Evolutionary conservation across 1,140 invertebrate genomes (phyloP), one percentile per base, ranked within the genome.

Genomic region (Papilio aristodemus): DNA sequence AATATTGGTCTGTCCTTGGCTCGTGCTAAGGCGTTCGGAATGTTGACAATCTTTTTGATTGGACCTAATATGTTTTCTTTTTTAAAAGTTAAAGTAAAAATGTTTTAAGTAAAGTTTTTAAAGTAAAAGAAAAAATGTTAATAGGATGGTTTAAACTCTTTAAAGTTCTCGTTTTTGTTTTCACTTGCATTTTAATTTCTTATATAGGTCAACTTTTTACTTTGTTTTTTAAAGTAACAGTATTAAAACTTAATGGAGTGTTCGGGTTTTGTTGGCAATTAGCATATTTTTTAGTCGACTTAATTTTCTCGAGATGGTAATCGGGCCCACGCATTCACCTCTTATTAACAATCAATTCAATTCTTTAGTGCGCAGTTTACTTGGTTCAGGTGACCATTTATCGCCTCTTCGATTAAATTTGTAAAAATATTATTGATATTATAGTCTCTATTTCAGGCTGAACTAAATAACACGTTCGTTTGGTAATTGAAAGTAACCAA

Each of bases 221-320:
- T 11, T 54, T 54, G 6, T 17, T 22, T 25, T 54, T n/a, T 11
- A 22, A 25, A 22, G 46, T 54, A 54, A 54, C 46, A 4, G 46
- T 50, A 50, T 50, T 22, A 50, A 50, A 19, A 54, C 19, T 54
- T 54, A 54, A 54, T 54, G 46, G 46, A 54, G 19, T 54, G 22
- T 54, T 54, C 46, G 9, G 19, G 19, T 54, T 54, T 54, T 54
- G 46, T n/a, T 54, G 19, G 46, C 10, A 54, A 54, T 54, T 25
- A 54, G 46, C 46, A 54, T 54, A 54, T 25, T 54, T 43, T 54
- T 54, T 54, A 54, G 10, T 54, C 19, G 19, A 54, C 19, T 54
- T 25, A 54, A 54, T 54, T 54, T 54, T 4, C 22, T 54, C 7
- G 46, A 22, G 46, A 54, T 54, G 19, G 46, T 25, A 54, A 54